phyloP scores from a whole-genome alignment of 2,113 vertebrate species.

The Scytalopus superciliaris region DNA sequence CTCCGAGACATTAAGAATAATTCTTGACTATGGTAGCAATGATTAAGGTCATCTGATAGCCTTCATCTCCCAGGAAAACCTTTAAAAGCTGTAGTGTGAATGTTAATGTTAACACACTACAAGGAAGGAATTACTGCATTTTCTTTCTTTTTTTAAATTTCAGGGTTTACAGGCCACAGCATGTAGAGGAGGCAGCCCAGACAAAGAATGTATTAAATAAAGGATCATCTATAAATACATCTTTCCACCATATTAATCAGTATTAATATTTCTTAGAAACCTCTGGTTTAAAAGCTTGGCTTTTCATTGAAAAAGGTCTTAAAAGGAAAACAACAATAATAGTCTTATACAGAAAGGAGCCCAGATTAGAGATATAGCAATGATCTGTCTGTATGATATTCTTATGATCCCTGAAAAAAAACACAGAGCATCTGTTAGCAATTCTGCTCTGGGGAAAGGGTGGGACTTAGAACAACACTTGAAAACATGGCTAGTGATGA shows the following conservation, averaged over 20 bases:
- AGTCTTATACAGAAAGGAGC: slow-evolving; percentile 37
- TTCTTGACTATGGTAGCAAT: neutral
- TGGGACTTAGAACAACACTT: neutral
- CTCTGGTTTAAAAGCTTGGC: slow-evolving; percentile 49
- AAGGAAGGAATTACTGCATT: neutral
- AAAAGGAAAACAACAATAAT: slow-evolving; percentile 48
- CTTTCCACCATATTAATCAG: slow-evolving; percentile 60
- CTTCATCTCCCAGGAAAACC: neutral
- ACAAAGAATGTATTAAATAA: slow-evolving; percentile 33
- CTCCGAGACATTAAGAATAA: neutral
- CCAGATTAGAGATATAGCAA: slow-evolving; percentile 35
- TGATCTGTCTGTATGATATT: slow-evolving; percentile 47
- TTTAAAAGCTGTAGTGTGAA: neutral
- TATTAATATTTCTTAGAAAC: slow-evolving; percentile 69
- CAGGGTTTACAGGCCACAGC: neutral
- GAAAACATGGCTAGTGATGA: neutral
- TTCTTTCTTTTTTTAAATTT: neutral
- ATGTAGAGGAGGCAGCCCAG: neutral
- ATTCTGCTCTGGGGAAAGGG: slow-evolving; percentile 5
- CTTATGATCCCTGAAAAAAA: neutral
- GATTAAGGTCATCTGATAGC: slow-evolving; percentile 29
- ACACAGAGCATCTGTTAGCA: slow-evolving; percentile 35
- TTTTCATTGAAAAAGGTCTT: slow-evolving; percentile 69
- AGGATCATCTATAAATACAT: slow-evolving; percentile 56
- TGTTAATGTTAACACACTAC: neutral